Evolutionary conservation across 2,797 vertebrate genomes (phyloP).

Genomic region (Hylomyscus alleni): DNA sequence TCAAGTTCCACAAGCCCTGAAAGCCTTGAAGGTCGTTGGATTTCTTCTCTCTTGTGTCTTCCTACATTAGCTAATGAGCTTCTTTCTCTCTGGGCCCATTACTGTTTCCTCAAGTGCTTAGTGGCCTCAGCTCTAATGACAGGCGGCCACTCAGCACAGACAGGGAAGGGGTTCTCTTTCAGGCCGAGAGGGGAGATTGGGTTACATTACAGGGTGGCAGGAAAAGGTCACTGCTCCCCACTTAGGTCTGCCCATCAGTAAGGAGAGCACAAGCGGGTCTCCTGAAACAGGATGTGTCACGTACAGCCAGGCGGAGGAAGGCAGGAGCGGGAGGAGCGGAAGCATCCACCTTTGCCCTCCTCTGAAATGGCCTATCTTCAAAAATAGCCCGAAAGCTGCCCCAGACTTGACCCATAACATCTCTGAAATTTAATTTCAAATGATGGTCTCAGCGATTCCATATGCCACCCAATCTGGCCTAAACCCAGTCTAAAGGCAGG

Average conservation of each 20-base stretch:
- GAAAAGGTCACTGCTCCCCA: conserved; percentile 80
- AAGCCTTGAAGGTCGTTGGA: conserved; percentile 75
- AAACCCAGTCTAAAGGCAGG: neutral
- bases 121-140: conserved; percentile 83
- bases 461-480: conserved; percentile 12
- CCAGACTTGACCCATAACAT: conserved; percentile 62
- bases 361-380: neutral
- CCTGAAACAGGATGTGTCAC: neutral
- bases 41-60: conserved; percentile 77
- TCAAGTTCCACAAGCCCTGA: conserved; percentile 76
- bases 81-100: conserved; percentile 81
- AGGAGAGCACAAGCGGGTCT: conserved; percentile 25
- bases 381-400: conserved; percentile 54
- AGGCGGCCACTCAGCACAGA: conserved; percentile 65
- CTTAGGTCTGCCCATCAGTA: conserved; percentile 69
- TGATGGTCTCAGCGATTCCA: conserved; percentile 56
- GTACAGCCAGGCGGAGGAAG: neutral
- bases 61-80: conserved; percentile 88
- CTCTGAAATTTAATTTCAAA: conserved; percentile 73
- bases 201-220: conserved; percentile 85
- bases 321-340: neutral
- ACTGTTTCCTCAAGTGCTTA: conserved; percentile 85
- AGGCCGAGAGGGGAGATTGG: conserved; percentile 82
- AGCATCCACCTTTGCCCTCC: neutral
- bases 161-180: conserved; percentile 77